These are phyloP conservation scores for Ptychochromis oligacanthus DNA, from an alignment of 2,113 vertebrate species.

Conservation along the genomic window DNA sequence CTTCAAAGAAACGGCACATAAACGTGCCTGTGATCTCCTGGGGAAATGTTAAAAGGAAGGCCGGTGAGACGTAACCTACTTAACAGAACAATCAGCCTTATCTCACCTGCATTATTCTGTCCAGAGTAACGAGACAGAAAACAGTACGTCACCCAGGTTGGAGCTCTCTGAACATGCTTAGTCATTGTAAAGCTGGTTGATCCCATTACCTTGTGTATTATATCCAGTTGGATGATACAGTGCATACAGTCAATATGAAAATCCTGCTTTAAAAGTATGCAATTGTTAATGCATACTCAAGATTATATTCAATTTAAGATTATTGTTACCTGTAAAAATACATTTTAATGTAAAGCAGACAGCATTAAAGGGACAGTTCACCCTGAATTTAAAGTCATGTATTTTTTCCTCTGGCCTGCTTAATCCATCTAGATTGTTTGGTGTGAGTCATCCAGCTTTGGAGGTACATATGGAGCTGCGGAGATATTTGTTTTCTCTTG, in stretches of 20 bases:
- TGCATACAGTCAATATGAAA: neutral
- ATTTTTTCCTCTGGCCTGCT: no score
- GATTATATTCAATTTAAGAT: no score
- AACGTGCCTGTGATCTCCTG: neutral
- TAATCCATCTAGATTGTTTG: no score
- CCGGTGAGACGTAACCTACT: neutral
- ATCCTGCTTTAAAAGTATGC: neutral
- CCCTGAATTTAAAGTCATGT: neutral
- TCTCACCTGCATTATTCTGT: slow-evolving; percentile 15
- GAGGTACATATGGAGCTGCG: no score
- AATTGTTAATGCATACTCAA: neutral
- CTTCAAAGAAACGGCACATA: neutral
- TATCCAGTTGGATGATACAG: neutral
- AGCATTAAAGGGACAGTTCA: neutral
- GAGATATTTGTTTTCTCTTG: no score
- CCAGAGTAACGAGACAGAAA: neutral
- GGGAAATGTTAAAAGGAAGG: neutral
- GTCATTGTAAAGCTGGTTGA: slow-evolving; percentile 5
- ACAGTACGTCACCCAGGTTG: neutral
- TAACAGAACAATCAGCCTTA: neutral
- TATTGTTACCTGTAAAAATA: no score
- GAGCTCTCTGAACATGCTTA: neutral
- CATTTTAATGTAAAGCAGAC: neutral
- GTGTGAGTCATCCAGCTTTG: no score
- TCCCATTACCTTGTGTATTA: neutral